phyloP scores from a whole-genome alignment of 1,140 invertebrate genomes.

The Eurosta solidaginis region DNA sequence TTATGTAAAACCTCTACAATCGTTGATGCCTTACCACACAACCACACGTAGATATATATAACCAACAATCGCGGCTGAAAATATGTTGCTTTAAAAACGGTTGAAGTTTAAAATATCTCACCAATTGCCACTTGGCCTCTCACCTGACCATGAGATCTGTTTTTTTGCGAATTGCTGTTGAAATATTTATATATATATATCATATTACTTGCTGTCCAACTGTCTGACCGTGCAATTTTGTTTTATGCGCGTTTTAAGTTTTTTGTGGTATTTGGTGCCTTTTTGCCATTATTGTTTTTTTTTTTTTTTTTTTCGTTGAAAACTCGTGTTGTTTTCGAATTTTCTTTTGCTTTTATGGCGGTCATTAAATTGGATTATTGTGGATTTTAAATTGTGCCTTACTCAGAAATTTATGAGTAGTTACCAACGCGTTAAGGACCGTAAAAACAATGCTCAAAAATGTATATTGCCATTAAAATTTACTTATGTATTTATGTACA shows the following conservation, averaged over 20 bases:
- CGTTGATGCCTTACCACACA: not conserved
- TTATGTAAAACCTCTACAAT: not conserved
- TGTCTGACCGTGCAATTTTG: not conserved
- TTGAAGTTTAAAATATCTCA: not conserved
- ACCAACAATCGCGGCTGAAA: too few relatives aligned
- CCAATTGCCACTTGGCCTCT: not conserved
- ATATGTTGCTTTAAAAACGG: not conserved
- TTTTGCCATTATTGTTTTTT: not conserved
- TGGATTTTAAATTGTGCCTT: not conserved
- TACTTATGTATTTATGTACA: too few relatives aligned
- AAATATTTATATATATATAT: not conserved
- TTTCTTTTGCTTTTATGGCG: not conserved
- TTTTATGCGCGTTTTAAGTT: not conserved
- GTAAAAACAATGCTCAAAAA: too few relatives aligned
- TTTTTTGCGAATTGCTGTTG: not conserved
- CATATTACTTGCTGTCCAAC: not conserved
- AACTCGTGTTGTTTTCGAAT: not conserved
- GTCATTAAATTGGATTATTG: slow-evolving; percentile 23
- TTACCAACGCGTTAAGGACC: too few relatives aligned
- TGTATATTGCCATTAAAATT: too few relatives aligned
- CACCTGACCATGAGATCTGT: not conserved
- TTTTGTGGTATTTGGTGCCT: not conserved
- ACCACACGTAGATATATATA: not conserved
- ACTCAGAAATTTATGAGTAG: slow-evolving; percentile 9
- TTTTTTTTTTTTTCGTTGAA: not conserved